Evolutionary conservation across 2,888 invertebrate species (phyloP), one percentile per base, ranked within the genome.

Genomic region (Osmoderma eremita): DNA sequence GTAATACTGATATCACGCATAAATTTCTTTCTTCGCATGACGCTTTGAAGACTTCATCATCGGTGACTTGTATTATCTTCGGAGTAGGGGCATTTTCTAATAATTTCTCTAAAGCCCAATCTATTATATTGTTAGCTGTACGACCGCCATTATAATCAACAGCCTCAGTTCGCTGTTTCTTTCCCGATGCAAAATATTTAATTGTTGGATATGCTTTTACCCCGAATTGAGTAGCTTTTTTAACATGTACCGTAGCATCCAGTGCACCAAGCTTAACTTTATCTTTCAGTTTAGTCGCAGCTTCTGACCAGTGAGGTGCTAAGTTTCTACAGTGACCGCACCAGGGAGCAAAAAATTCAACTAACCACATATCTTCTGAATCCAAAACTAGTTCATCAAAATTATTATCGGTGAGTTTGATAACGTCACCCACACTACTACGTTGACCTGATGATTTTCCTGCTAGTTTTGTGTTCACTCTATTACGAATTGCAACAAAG

Each of bases 321-420:
- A 99, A 85, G 79, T 92, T 96, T 84, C 98, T 98, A 84, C 97
- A 97, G 82, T 97, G 97, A 3, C 97, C 96, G 81, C 97, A 97
- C 93, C 97, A 97, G 0, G 95, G 95, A 3, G 98, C 98, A 82
- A 90, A 98, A 87, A 99, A 98, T 83, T 98, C 98, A 1, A 99
- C 96, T 74, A 99, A 83, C 97, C 98, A 98, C 82, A 97, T 87
- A 78, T 98, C 98, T 15, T 97, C 94, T 51, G 95, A 95, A 74
- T 94, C 87, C 74, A 98, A 81, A 13, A 99, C 98, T 63, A 92
- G 82, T 80, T 93, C 90, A 72, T 97, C 93, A 82, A 99, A 99
- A 86, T 99, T 99, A 71, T 90, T 88, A 81, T 99, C 98, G 0
- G 98, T 99, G 70, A 99, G 84, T 78, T 96, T 96, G 73, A 99